A percentile compares a stretch with the other conserved stretches of the same genome.
Conservation (phyloP, 2,888 invertebrate genomes). For the Erebia aethiops region DNA sequence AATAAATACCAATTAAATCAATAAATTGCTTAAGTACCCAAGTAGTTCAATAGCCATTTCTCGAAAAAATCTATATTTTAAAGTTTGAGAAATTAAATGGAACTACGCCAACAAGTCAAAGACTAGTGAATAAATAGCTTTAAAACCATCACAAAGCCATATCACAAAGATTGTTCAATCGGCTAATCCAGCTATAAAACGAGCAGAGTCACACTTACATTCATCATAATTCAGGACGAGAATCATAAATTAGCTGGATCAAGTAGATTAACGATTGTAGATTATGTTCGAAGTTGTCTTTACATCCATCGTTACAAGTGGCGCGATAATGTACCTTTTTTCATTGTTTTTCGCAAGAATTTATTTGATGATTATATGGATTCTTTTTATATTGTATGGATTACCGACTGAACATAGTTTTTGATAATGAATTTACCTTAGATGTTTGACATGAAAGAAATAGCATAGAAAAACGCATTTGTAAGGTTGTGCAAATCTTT, state of each 20-base stretch:
- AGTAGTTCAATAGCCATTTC: no score
- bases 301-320: conserved; percentile 29
- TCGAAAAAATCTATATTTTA: no score
- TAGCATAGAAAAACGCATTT: no score
- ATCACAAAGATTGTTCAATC: background rate
- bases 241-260: conserved; percentile 33
- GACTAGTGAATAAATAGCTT: no score
- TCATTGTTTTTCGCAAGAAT: conserved; percentile 23
- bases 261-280: conserved; percentile 30
- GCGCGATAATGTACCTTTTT: conserved; percentile 29
- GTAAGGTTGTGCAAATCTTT: no score
- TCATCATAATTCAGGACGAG: conserved; percentile 9
- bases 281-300: conserved; percentile 34
- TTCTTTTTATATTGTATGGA: background rate
- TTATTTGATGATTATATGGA: conserved; percentile 9
- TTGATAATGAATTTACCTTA: background rate
- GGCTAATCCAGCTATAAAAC: conserved; percentile 12
- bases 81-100: no score
- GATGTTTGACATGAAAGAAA: background rate
- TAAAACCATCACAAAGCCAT: background rate
- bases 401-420: background rate
- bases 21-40: no score
- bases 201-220: conserved; percentile 9
- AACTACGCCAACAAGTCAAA: no score
- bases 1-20: no score